Evolutionary conservation across 2,888 invertebrate genomes (phyloP).

Genomic region (Teleiodes luculella): DNA sequence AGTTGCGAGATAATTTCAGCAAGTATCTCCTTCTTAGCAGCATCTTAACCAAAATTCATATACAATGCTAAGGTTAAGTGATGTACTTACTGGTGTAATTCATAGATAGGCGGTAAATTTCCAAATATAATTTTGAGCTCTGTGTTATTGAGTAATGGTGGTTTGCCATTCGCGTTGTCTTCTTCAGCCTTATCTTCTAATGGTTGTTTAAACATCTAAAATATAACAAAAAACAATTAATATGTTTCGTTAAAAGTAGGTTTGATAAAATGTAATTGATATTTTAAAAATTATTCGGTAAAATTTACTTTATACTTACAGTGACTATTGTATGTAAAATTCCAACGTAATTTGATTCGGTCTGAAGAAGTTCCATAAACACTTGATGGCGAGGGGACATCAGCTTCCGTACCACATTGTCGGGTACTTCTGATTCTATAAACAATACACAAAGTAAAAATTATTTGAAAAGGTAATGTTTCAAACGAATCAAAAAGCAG

Average conservation of each 20-base stretch:
- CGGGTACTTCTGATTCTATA: constrained; percentile 76
- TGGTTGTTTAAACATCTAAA: constrained; percentile 94
- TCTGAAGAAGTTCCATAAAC: constrained; percentile 94
- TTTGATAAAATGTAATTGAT: too few relatives aligned
- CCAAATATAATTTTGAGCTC: constrained; percentile 97
- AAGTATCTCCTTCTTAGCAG: too few relatives aligned
- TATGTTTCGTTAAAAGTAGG: too few relatives aligned
- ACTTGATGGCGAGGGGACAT: constrained; percentile 89
- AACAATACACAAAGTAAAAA: background rate
- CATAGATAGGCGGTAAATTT: constrained; percentile 95
- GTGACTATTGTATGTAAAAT: constrained; percentile 95
- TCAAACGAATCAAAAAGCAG: too few relatives aligned
- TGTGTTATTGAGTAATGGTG: constrained; percentile 89
- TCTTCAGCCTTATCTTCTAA: constrained; percentile 92
- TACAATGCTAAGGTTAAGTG: too few relatives aligned
- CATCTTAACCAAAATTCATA: too few relatives aligned
- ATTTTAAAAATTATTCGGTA: too few relatives aligned
- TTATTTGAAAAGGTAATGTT: too few relatives aligned
- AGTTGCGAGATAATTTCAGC: too few relatives aligned
- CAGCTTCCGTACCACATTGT: constrained; percentile 82
- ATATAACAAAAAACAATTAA: constrained; percentile 23
- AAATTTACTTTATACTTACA: constrained; percentile 69
- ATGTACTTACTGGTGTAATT: constrained; percentile 88
- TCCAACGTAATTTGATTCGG: constrained; percentile 98
- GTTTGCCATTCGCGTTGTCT: constrained; percentile 80